These are phyloP conservation scores for Agriopis marginaria DNA, from an alignment of 2,888 invertebrate genomes.

Conservation along the genomic window DNA sequence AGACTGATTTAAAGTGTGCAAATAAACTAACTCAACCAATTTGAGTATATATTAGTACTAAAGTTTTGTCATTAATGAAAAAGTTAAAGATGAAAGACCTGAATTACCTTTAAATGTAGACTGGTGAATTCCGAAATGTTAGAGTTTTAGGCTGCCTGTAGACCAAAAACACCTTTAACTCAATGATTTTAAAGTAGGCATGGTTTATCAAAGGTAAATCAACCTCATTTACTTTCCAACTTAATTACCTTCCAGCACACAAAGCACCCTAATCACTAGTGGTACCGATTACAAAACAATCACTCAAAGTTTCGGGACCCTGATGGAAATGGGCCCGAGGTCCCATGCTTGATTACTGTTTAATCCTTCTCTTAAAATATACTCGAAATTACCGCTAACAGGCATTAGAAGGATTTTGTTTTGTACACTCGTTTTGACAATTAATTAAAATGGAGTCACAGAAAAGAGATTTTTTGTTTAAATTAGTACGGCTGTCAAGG, in stretches of 20 bases:
- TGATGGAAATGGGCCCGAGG: constrained; percentile 18
- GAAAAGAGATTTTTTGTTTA: no score
- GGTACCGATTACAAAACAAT: constrained; percentile 28
- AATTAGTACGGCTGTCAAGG: no score
- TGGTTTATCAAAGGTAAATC: background rate
- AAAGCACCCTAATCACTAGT: constrained; percentile 20
- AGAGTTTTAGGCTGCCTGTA: no score
- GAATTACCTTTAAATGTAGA: no score
- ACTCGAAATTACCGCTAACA: constrained; percentile 23
- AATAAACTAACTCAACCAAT: no score
- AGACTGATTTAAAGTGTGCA: no score
- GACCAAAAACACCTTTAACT: no score
- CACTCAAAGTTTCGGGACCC: constrained; percentile 33
- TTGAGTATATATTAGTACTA: no score
- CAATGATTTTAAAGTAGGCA: background rate
- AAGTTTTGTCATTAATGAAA: no score
- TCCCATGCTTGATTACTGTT: constrained; percentile 34
- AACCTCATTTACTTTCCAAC: constrained; percentile 9
- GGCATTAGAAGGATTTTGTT: constrained; percentile 15
- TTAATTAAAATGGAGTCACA: constrained; percentile 7
- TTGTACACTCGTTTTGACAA: constrained; percentile 10
- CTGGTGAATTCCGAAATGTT: no score
- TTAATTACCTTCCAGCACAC: constrained; percentile 22
- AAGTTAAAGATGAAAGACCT: no score
- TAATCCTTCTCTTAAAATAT: constrained; percentile 34